Conservation (phyloP, 2,113 vertebrate genomes). For the Brachirus orientalis region DNA sequence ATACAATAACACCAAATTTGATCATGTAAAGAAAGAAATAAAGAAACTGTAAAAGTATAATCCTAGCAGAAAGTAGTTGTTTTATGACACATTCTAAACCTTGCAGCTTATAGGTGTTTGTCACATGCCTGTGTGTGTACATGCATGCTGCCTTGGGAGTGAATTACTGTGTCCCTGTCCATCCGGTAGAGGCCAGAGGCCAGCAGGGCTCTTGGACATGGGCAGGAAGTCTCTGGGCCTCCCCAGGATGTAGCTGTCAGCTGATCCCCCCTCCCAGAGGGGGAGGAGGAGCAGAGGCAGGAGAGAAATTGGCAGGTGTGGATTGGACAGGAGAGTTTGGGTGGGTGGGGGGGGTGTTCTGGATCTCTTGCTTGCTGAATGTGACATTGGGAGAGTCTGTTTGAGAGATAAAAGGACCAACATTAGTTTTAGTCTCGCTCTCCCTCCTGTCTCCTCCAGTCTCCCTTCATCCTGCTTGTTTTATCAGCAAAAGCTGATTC, state of each 20-base stretch:
- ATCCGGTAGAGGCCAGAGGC: conserved; percentile 72
- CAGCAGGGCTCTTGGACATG: conserved; percentile 58
- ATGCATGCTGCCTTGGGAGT: conserved; percentile 30
- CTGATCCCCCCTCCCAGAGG: conserved; percentile 69
- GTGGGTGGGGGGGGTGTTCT: neutral
- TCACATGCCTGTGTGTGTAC: conserved; percentile 23
- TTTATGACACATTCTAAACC: neutral
- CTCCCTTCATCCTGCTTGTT: conserved; percentile 14
- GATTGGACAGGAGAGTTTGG: conserved; percentile 43
- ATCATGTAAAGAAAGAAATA: too few relatives aligned
- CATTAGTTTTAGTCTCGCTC: conserved; percentile 10
- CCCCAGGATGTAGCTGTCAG: conserved; percentile 81
- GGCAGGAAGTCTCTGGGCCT: conserved; percentile 75
- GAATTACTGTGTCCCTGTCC: conserved; percentile 39
- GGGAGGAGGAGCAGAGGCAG: conserved; percentile 44
- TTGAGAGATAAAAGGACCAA: conserved; percentile 56
- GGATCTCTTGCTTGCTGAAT: conserved; percentile 27
- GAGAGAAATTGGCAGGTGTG: conserved; percentile 67
- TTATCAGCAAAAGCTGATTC: conserved; percentile 33
- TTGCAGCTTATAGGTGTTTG: conserved; percentile 32
- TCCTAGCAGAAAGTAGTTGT: neutral
- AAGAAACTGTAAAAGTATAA: neutral
- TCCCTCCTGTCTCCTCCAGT: conserved; percentile 3
- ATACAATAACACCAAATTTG: too few relatives aligned
- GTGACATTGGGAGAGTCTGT: conserved; percentile 66